Evolutionary conservation across 2,797 vertebrate species (phyloP).

Genomic region (Strix occidentalis): DNA sequence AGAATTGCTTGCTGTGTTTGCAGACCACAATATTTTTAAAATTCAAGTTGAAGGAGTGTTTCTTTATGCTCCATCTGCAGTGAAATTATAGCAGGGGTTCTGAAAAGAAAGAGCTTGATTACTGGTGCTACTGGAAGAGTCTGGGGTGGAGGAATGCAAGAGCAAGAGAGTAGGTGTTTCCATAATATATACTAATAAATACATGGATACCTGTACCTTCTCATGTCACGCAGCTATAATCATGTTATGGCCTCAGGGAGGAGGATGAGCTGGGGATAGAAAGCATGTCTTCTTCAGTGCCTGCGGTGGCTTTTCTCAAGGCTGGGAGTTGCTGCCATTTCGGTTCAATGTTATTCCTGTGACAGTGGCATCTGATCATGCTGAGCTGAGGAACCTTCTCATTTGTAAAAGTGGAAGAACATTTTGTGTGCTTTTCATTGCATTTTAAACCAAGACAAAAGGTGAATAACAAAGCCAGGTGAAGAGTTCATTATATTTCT

Average conservation of each 20-base stretch:
- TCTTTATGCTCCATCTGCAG: background rate
- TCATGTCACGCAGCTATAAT: background rate
- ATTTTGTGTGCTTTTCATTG: background rate
- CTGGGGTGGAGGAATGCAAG: background rate
- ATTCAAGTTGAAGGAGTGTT: background rate
- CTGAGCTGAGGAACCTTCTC: background rate
- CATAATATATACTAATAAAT: background rate
- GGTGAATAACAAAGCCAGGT: background rate
- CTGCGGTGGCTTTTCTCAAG: background rate
- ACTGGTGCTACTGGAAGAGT: background rate
- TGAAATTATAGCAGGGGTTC: background rate
- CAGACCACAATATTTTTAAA: background rate
- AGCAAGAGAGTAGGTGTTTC: background rate
- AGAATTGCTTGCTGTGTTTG: background rate
- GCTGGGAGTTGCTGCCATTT: background rate
- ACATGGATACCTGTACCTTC: background rate
- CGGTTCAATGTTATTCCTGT: background rate
- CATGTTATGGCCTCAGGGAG: fast-evolving
- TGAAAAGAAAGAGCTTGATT: background rate
- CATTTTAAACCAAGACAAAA: slow-evolving; percentile 36
- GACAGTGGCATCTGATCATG: background rate
- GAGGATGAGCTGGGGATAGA: background rate
- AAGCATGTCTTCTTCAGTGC: fast-evolving
- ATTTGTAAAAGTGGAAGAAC: background rate
- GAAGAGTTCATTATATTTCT: slow-evolving; percentile 45